Evolutionary conservation across 1,140 invertebrate genomes (phyloP), one percentile per base, ranked within the genome.

Genomic region (Papilio polyxenes): DNA sequence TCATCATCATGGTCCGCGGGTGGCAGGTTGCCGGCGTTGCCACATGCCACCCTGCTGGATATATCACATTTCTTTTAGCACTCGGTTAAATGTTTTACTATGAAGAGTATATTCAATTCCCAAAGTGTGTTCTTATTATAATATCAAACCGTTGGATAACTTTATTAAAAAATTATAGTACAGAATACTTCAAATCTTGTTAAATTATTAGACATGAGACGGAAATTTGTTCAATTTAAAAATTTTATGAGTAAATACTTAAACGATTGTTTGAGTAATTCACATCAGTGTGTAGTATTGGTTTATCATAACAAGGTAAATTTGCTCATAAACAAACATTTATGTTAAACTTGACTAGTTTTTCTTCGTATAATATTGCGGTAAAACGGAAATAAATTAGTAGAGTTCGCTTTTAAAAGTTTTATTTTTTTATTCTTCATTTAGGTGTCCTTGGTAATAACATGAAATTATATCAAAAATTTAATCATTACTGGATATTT

Each of bases 1-100:
- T 99, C 98, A 86, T 98, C 98, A 89, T 98, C 98, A 74, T 92
- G 90, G 65, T 93, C 92, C 0, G 93, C 89, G 3, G 93, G 92
- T 4, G 92, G 92, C 4, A 94, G 86, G 83, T 93, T 93, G 44
- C 92, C 92, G 0, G 92, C 89, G 79, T 94, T 94, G 31, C 92
- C 92, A 53, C 91, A 92, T 78, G 92, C 92, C 81, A 91, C 91
- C 59, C 92, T 93, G 85, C 76, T 82, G 51, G 13, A 82, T 78
- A 76, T 23, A 69, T 37, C 31, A 69, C 62, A 65, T 31, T 69
- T 37, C 11, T 13, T 15, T 69, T 31, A 65, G 3, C 8, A 65
- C 51, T 3, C 3, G 10, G 56, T 20, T 17, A 53, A 5, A 53
- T 53, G 49, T 10, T 51, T 13, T 51, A 11, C 10, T 51, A 51